Base-by-base conservation (phyloP, 1,140 invertebrate genomes). In the Mamestra configurata region DNA sequence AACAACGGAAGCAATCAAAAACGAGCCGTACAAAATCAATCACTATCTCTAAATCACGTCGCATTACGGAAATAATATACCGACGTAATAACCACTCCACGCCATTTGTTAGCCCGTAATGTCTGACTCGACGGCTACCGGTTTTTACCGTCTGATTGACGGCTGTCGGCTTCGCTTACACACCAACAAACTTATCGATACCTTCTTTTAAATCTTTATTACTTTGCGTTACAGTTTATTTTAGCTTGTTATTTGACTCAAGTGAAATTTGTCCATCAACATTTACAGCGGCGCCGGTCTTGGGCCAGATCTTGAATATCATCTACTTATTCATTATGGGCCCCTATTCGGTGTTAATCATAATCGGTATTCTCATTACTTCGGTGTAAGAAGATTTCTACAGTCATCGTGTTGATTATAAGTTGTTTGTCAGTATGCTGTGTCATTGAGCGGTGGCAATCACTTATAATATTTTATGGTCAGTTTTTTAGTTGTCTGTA, bases 91-190 rank as follows among this genome's bases (percentile, higher is more conserved):
- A 87, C 87, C 75, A 86, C 89, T 89, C 91, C 84, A 89, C 79
- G 72, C 82, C 85, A 87, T 88, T 82, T 88, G 85, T 94, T 76
- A 89, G 89, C 91, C 93, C 89, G 89, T 91, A 90, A 93, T 86
- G 90, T 93, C 89, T 92, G 91, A 88, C 85, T 89, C 87, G 84
- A 84, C 90, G 84, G 93, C 93, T 94, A 94, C 93, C 93, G 93
- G 93, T 94, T 94, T 94, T 94, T 94, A 93, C 86, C 90, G 91
- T 90, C 86, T 92, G 93, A 94, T 94, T 94, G 93, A 94, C 93
- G 93, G 90, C 90, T 94, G 93, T 94, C 91, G 90, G 93, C 91
- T 93, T 86, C 88, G 89, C 89, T 93, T 93, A 91, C 87, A 79
- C 82, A 70, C 84, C 66, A 79, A 81, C 89, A 83, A 90, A 79